Conservation (phyloP, 2,797 vertebrate genomes). For the Spinus pinus region DNA sequence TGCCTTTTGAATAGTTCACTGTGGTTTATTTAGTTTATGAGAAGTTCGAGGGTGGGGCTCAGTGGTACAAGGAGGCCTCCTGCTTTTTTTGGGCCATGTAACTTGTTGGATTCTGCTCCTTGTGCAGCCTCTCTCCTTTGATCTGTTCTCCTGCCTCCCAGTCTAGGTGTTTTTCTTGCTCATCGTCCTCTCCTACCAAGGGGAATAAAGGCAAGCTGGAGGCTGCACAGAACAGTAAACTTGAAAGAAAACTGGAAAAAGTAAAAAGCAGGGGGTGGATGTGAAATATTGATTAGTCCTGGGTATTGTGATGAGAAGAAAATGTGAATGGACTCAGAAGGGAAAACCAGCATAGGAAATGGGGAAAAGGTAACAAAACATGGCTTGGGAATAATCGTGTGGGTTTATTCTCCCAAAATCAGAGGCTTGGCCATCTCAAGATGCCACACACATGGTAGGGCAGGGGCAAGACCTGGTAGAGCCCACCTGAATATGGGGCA, state of each 20-base stretch:
- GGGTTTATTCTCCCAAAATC: background rate
- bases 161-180: background rate
- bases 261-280: background rate
- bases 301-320: background rate
- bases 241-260: background rate
- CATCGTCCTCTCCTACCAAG: background rate
- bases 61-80: background rate
- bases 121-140: background rate
- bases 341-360: background rate
- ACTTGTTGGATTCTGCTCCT: background rate
- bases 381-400: background rate
- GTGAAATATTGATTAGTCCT: background rate
- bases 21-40: background rate
- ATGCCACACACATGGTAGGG: background rate
- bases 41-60: background rate
- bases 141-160: background rate
- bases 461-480: background rate
- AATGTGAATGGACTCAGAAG: background rate
- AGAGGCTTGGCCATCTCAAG: background rate
- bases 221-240: background rate
- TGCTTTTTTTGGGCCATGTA: background rate
- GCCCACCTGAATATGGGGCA: accelerated
- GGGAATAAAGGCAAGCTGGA: background rate
- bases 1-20: constrained; percentile 65
- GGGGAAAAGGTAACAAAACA: background rate